These are phyloP conservation scores for Pollimyrus isidori DNA, from an alignment of 2,113 vertebrate species.

Conservation along the genomic window DNA sequence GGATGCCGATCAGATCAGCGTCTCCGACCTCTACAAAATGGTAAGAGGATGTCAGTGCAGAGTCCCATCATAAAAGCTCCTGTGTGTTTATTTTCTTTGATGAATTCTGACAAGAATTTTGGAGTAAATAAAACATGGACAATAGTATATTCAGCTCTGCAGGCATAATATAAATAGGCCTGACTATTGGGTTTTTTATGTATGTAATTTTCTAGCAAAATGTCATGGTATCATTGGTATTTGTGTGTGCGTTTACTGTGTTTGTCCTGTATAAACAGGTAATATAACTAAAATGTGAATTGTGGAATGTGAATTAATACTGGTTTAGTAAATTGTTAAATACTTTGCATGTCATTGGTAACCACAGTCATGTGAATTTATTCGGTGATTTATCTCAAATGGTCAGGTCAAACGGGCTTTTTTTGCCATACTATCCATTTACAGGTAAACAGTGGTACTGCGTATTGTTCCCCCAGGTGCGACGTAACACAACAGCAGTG, in stretches of 20 bases:
- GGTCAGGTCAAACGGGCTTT: not conserved
- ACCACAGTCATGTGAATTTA: not conserved
- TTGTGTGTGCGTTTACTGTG: not conserved
- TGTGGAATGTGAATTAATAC: not conserved
- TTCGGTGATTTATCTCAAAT: not conserved
- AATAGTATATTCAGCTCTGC: not conserved
- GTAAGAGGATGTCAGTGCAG: slow-evolving; percentile 55
- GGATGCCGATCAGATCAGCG: slow-evolving; percentile 92
- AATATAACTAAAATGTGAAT: not conserved
- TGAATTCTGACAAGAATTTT: not conserved
- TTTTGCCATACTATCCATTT: not conserved
- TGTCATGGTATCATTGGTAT: not conserved
- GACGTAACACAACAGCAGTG: not conserved
- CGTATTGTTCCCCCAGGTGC: not conserved
- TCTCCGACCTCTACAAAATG: slow-evolving; percentile 98
- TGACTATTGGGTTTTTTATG: not conserved
- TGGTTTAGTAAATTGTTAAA: not conserved
- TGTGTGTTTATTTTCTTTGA: not conserved
- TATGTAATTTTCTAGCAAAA: not conserved
- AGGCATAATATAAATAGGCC: not conserved
- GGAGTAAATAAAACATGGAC: not conserved
- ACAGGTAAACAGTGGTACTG: not conserved
- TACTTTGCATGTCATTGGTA: not conserved
- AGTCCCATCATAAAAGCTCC: not conserved
- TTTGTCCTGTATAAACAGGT: not conserved